Conservation (phyloP, 2,888 invertebrate genomes). For the Coenonympha arcania region DNA sequence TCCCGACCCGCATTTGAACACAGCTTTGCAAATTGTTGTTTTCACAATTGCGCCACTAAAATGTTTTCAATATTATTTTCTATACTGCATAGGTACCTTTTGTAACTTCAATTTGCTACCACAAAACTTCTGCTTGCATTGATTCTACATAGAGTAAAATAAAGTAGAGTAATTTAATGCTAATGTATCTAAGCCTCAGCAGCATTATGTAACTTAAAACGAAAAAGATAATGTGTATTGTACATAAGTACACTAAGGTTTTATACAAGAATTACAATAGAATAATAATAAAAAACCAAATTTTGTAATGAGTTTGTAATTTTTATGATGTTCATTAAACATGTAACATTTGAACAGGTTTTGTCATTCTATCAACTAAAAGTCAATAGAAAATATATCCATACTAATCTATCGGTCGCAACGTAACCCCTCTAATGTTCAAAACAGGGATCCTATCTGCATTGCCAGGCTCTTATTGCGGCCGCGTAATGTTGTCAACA, state of each 20-base stretch:
- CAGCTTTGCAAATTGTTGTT: slow-evolving; percentile 19
- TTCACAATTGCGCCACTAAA: slow-evolving; percentile 15
- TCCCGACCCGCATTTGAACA: slow-evolving; percentile 17
- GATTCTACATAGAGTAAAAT: too few relatives aligned
- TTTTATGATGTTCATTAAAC: too few relatives aligned
- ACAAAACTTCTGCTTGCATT: background rate
- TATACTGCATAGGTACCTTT: background rate
- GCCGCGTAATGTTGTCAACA: slow-evolving; percentile 58
- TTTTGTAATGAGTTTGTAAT: too few relatives aligned
- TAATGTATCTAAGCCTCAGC: too few relatives aligned
- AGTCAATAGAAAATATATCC: slow-evolving; percentile 19
- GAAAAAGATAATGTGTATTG: too few relatives aligned
- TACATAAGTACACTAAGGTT: too few relatives aligned
- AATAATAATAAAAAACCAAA: too few relatives aligned
- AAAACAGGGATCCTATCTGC: slow-evolving; percentile 56
- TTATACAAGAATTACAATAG: too few relatives aligned
- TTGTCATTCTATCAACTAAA: too few relatives aligned
- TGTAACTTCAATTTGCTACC: slow-evolving; percentile 2
- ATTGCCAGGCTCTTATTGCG: slow-evolving; percentile 56
- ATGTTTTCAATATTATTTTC: slow-evolving; percentile 7
- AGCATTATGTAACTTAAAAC: too few relatives aligned
- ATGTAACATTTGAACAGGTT: too few relatives aligned
- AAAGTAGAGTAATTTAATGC: too few relatives aligned
- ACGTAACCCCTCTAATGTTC: slow-evolving; percentile 43
- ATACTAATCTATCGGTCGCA: slow-evolving; percentile 31